Evolutionary conservation across 2,797 vertebrate species (phyloP), one percentile per base, ranked within the genome.

Genomic region (Melanotaenia boesemani): DNA sequence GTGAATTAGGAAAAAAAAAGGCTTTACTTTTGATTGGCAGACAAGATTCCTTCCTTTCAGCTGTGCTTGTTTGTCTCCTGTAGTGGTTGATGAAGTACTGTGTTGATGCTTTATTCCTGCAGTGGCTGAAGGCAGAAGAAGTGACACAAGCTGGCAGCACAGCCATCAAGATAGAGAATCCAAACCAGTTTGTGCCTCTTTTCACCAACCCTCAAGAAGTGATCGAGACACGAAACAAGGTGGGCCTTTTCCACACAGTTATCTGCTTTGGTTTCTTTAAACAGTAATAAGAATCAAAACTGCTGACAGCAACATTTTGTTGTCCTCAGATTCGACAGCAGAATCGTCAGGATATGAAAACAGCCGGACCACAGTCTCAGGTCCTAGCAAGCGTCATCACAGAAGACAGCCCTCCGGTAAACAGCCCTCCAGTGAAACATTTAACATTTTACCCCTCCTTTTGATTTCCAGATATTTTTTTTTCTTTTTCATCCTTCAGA

Each of bases 101-200:
- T 54, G 62, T 69, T 73, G 5, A 46, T 77, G 11, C 46, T 61
- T 20, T 55, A 2, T 28, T 54, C 5, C 30, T 22, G 57, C 83
- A 99, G 98, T 99, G 98, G 98, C 84, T 97, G 93, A 97, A 97
- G 84, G 79, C 97, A 0, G 97, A 98, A 0, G 98, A 99, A 68
- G 66, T 96, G 32, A 97, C 95, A 60, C 94, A 96, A 74, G 95
- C 94, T 85, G 97, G 97, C 0, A 97, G 97, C 77, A 96, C 94
- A 12, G 90, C 95, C 13, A 98, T 99, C 82, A 97, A 98, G 86
- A 99, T 98, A 0, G 98, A 99, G 91, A 98, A 96, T 89, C 94
- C 97, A 75, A 99, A 98, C 93, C 97, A 97, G 94, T 99, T 99
- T 58, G 97, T 99, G 83, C 98, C 98, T 78, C 96, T 99, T 77